Evolutionary conservation across 1,140 invertebrate species (phyloP), one percentile per base, ranked within the genome.

Genomic region (Medauroidea extradentata): DNA sequence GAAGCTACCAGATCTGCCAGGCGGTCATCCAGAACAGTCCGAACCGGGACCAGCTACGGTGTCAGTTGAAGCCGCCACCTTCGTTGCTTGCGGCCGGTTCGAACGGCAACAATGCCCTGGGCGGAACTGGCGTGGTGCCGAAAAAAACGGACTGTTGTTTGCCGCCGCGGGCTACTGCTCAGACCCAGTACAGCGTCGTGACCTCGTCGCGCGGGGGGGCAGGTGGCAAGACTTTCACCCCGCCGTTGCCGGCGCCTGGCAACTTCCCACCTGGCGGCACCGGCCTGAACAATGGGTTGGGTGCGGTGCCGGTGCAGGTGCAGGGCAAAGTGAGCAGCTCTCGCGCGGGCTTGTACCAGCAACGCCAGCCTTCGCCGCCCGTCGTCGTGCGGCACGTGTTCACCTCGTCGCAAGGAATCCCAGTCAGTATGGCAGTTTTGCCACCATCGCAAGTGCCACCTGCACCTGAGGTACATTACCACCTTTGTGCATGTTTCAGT

Each of bases 1-100:
- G 94, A 27, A 96, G 94, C 67, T 94, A 96, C 72, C 93, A 96
- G 75, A 98, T 98, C 66, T 96, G 94, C 75, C 92, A 96, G 75
- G 92, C 91, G 39, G 93, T 95, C 49, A 93, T 96, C 62, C 91
- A 94, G 76, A 94, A 92, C 69, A 93, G 89, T 68, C 90, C 90
- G 0, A 94, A 94, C 74, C 78, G 91, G 19, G 89, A 93, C 71
- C 90, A 93, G 69, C 70, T 94, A n/a, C 85, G 89, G 59, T 87
- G 88, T 16, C 91, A 94, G 67, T 74, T 94, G 59, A 89, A 90
- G 56, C 87, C 88, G 57, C 90, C 90, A 7, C 90, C 90, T 1
- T 85, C 88, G 52, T 77, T 90, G 39, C 76, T 90, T n/a, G 78
- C 78, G 1, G 76, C 48, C n/a, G 48, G 16, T 21, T 41, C 53